These are phyloP conservation scores for Bugula neritina DNA, from an alignment of 2,888 invertebrate genomes.

Conservation along the genomic window DNA sequence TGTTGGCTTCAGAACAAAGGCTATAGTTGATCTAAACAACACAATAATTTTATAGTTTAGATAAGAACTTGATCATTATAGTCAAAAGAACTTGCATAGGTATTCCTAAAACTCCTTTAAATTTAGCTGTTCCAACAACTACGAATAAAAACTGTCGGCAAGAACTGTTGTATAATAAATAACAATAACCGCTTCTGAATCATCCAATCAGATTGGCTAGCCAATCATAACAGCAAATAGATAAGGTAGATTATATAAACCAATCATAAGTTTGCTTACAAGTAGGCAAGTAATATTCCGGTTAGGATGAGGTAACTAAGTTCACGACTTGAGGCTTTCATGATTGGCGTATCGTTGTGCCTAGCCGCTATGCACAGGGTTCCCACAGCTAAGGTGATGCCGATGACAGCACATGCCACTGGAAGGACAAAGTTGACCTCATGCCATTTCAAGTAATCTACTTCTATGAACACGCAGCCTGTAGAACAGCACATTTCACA, in stretches of 20 bases:
- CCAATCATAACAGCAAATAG: no score
- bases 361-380: conserved; percentile 74
- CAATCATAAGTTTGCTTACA: no score
- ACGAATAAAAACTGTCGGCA: no score
- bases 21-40: conserved; percentile 65
- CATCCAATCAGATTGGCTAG: no score
- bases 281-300: conserved; percentile 46
- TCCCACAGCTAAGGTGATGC: conserved; percentile 72
- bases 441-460: conserved; percentile 62
- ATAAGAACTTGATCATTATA: no score
- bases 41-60: no score
- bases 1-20: conserved; percentile 70
- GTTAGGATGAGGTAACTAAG: conserved; percentile 74
- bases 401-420: conserved; percentile 69
- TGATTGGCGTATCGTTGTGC: conserved; percentile 89
- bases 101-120: no score
- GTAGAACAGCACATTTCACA: conserved; percentile 30
- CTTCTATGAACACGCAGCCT: conserved; percentile 60
- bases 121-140: no score
- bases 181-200: no score
- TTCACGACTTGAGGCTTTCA: conserved; percentile 79
- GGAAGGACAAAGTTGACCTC: conserved; percentile 63
- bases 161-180: no score
- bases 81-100: no score
- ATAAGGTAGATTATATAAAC: no score